A percentile compares a stretch with the other conserved stretches of the same genome.
Evolutionary conservation across 2,888 invertebrate genomes (phyloP).

Genomic region (Caenorhabditis sp.): DNA sequence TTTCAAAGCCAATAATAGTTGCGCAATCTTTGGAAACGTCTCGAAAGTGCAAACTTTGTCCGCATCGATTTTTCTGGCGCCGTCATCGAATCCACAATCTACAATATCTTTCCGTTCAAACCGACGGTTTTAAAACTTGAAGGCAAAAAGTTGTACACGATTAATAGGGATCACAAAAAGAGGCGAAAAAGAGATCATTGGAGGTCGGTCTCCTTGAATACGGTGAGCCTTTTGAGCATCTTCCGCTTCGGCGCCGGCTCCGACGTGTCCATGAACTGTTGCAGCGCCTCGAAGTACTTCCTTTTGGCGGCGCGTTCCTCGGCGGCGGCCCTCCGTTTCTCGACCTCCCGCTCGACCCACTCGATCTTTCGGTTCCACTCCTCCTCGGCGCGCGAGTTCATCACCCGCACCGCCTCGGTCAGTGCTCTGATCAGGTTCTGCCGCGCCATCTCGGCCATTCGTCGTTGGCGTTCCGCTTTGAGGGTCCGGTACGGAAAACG

Average conservation of each 20-base stretch:
- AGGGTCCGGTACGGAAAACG: conserved; percentile 18
- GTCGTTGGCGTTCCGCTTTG: background rate
- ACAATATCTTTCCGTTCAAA: too few species aligned
- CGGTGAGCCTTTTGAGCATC: too few species aligned
- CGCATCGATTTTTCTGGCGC: too few species aligned
- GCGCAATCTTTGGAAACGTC: too few species aligned
- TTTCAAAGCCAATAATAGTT: too few species aligned
- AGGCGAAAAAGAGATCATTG: too few species aligned
- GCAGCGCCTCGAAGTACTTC: conserved; percentile 24
- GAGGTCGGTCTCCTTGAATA: too few species aligned
- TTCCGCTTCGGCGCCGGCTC: conserved; percentile 24
- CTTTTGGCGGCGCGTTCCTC: conserved; percentile 26
- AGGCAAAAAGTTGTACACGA: too few species aligned
- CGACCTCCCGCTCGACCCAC: background rate
- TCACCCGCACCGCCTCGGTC: background rate
- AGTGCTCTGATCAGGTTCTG: background rate
- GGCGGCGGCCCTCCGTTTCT: background rate
- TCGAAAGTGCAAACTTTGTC: too few species aligned
- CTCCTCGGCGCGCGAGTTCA: background rate
- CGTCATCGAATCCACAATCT: too few species aligned
- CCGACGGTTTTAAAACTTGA: too few species aligned
- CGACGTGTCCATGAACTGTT: conserved; percentile 32
- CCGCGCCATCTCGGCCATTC: background rate
- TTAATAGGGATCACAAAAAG: too few species aligned
- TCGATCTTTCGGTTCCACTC: conserved; percentile 17